Base-by-base conservation (phyloP, 92 coral and sea anemone species). In the Anthopleura xanthogrammica region DNA sequence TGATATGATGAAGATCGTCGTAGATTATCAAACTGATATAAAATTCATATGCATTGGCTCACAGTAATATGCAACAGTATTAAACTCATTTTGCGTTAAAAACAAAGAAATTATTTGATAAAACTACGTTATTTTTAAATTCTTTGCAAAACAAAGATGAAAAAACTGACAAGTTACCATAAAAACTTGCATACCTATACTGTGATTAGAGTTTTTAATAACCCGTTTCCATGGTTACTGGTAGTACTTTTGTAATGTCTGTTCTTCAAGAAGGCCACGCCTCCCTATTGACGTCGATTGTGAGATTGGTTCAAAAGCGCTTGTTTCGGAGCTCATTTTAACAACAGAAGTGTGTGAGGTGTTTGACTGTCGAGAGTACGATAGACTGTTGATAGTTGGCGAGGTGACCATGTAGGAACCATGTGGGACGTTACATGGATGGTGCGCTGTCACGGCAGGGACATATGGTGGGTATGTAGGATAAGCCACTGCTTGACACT, bases 391-490 rank as follows among this genome's bases (percentile, higher is more conserved):
- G 24, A 57, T 56, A 22, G 65, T 56, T n/a, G 76, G 41, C n/a
- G 82, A 56, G 55, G 41, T 22, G 58, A 41, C 72, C 41, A 81
- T 20, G 52, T 46, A 82, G 23, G 85, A 55, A 16, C 50, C 43
- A 60, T 77, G 76, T 16, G 87, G 41, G 40, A 76, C 4, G 56
- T 57, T 62, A 56, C 80, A 80, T 46, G 79, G 56, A 20, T 83
- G 86, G 78, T 89, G 92, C 23, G 89, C 91, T 42, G 94, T 76
- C 1, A 23, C 70, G 36, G 72, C 80, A 62, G 97, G 86, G 85
- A 93, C 90, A 90, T 89, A 93, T 41, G 92, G 92, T 52, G 98
- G 98, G 84, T 93, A 93, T n/a, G 95, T 70, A 76, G 82, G 95
- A 60, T 80, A 81, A 22, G 90, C 87, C 71, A 62, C 70, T 20